Evolutionary conservation across 2,888 invertebrate genomes (phyloP).

Genomic region (Ferrisia virgata): DNA sequence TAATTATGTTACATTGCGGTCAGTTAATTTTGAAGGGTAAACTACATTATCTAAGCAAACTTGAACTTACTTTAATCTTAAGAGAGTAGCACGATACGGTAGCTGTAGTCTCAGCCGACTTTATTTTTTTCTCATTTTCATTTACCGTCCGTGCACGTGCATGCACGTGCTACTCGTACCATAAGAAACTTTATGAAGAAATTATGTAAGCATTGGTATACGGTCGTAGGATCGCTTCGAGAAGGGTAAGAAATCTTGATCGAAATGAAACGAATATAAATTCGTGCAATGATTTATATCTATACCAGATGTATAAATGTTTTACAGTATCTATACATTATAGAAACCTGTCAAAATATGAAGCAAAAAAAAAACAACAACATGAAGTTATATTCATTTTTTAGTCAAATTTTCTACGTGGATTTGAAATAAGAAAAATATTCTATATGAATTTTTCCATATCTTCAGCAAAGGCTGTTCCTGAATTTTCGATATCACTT

Average conservation of each 20-base stretch:
- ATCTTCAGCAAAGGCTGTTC: no score
- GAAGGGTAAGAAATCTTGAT: background rate
- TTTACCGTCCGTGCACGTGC: background rate
- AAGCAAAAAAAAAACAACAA: no score
- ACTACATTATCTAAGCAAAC: background rate
- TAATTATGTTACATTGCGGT: constrained; percentile 40
- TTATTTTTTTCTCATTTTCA: background rate
- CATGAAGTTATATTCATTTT: no score
- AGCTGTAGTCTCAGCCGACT: background rate
- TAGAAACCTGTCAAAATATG: background rate
- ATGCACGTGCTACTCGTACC: background rate
- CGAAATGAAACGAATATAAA: background rate
- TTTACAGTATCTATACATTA: background rate
- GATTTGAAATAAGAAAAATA: no score
- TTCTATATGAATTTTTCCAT: no score
- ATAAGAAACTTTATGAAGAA: background rate
- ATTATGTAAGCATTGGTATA: background rate
- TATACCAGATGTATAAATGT: background rate
- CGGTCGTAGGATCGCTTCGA: background rate
- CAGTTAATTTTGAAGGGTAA: constrained; percentile 36
- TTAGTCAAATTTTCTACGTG: no score
- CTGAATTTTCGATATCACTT: no score
- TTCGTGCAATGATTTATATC: background rate
- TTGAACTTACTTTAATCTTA: background rate
- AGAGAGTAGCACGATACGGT: background rate